These are phyloP conservation scores for Tiliacea citrago DNA, from an alignment of 2,888 invertebrate genomes.

Conservation along the genomic window DNA sequence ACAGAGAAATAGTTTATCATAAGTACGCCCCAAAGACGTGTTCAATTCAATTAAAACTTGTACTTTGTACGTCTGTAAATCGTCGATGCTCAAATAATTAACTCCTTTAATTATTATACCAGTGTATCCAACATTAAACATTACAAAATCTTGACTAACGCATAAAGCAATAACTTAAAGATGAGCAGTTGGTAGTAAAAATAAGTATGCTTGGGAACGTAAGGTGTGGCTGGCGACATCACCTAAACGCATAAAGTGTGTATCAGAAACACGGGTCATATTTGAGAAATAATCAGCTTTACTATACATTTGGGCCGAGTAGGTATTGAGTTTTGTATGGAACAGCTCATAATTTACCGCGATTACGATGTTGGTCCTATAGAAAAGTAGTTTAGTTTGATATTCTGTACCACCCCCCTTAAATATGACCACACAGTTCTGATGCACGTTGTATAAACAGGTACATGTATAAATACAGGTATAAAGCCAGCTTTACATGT, in stretches of 20 bases:
- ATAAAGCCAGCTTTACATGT: slow-evolving; percentile 5
- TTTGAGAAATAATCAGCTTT: too few relatives aligned
- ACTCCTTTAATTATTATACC: slow-evolving; percentile 22
- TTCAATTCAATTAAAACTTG: not conserved
- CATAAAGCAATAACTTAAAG: slow-evolving; percentile 7
- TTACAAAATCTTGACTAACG: not conserved
- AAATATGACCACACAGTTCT: not conserved
- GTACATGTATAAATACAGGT: slow-evolving; percentile 19
- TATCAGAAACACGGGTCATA: too few relatives aligned
- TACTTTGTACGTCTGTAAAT: not conserved
- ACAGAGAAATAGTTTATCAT: not conserved
- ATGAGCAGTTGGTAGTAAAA: slow-evolving; percentile 22
- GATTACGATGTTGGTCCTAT: not conserved
- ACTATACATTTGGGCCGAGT: too few relatives aligned
- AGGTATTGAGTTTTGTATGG: not conserved
- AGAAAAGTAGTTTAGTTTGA: not conserved
- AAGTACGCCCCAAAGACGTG: not conserved
- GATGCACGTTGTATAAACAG: not conserved
- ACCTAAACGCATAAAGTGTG: not conserved
- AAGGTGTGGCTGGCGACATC: slow-evolving; percentile 25
- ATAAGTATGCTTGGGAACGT: slow-evolving; percentile 15
- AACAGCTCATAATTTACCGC: too few relatives aligned
- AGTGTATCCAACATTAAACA: not conserved
- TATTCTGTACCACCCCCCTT: too few relatives aligned
- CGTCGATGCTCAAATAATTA: not conserved